phyloP scores from a whole-genome alignment of 2,888 invertebrate species.

The Lithosia quadra region DNA sequence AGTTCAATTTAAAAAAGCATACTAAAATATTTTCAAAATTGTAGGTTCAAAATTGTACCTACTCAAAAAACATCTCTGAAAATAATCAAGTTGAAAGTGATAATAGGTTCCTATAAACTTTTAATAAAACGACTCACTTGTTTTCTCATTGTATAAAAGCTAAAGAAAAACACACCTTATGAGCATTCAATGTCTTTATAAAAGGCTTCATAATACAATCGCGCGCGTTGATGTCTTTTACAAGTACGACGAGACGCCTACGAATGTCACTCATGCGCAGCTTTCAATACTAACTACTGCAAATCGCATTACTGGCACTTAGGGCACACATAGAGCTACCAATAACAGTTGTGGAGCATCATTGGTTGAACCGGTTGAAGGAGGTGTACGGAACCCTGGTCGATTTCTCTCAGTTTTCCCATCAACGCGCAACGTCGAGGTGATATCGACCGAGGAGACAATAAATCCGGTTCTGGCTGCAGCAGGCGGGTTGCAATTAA shows the following conservation, averaged over 20 bases:
- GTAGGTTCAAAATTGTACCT: neutral
- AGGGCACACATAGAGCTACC: slow-evolving; percentile 24
- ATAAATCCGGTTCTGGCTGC: slow-evolving; percentile 84
- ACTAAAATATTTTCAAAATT: neutral
- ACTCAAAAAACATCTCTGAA: neutral
- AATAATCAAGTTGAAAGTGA: neutral
- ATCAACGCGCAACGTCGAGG: slow-evolving; percentile 71
- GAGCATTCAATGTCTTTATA: slow-evolving; percentile 38
- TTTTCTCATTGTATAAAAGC: slow-evolving; percentile 27
- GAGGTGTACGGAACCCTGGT: slow-evolving; percentile 54
- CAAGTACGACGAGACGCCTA: slow-evolving; percentile 47
- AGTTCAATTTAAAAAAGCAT: neutral
- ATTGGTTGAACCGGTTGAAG: slow-evolving; percentile 46
- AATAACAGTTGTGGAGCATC: slow-evolving; percentile 33
- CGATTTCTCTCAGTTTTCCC: slow-evolving; percentile 67
- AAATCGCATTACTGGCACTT: slow-evolving; percentile 47
- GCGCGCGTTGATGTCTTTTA: slow-evolving; percentile 79
- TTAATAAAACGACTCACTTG: neutral
- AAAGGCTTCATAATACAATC: slow-evolving; percentile 29
- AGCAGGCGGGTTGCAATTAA: slow-evolving; percentile 82
- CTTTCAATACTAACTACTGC: slow-evolving; percentile 32
- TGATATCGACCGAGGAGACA: slow-evolving; percentile 81
- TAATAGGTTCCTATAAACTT: neutral
- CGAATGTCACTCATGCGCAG: slow-evolving; percentile 49
- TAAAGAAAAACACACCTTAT: slow-evolving; percentile 25